A percentile compares a stretch with the other conserved stretches of the same genome.
phyloP scores from a whole-genome alignment of 2,797 vertebrate genomes.

The Phrynocephalus forsythii region DNA sequence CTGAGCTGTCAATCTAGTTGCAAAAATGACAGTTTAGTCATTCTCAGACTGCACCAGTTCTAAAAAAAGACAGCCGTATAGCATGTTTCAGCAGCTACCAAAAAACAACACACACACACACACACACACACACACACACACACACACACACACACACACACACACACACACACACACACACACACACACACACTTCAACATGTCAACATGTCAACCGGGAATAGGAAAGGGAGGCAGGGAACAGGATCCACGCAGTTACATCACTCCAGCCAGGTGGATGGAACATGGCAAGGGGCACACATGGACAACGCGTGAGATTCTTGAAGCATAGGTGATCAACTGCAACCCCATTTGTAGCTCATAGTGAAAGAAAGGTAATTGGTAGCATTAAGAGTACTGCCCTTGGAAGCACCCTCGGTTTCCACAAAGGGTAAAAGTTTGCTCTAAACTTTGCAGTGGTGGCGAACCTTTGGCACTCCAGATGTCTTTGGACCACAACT shows the following conservation, averaged over 20 bases:
- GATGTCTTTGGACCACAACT: no score
- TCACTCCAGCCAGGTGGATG: neutral
- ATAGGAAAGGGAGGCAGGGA: no score
- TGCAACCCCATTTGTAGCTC: neutral
- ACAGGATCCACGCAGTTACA: neutral
- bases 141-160: no score
- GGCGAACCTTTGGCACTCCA: no score
- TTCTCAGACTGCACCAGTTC: neutral
- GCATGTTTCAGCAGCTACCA: no score
- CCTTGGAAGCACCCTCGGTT: neutral
- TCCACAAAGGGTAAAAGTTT: neutral
- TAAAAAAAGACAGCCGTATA: no score
- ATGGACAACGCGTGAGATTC: neutral
- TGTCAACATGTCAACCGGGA: neutral
- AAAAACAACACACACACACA: no score
- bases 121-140: no score
- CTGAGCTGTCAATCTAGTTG: neutral
- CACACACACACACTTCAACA: neutral
- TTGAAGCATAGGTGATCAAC: no score
- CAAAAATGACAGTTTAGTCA: neutral
- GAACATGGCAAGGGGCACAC: neutral
- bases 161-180: no score
- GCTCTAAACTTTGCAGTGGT: neutral
- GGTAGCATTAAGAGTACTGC: no score
- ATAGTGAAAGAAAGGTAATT: neutral